Evolutionary conservation across 2,888 invertebrate species (phyloP), one percentile per base, ranked within the genome.

Genomic region (Colletes collaris): DNA sequence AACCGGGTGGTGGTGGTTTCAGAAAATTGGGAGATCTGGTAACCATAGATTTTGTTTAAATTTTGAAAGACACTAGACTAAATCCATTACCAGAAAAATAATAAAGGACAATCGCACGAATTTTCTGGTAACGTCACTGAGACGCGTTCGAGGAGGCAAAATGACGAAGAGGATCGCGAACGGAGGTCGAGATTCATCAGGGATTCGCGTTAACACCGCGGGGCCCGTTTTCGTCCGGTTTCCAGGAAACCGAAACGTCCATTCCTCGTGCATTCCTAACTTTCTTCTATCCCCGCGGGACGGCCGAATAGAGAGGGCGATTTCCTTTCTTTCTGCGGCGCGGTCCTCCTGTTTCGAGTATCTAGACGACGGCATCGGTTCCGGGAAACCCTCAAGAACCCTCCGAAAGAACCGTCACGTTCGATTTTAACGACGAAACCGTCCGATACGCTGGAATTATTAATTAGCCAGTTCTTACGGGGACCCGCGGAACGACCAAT

Each of bases 381-480:
- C 86, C 80, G 73, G 81, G 82, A 86, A 85, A 76, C 59, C 11
- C 16, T 16, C 16, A 16, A 16, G 16, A 16, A 16, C 16, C 16
- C 16, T 16, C 16, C 16, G 79, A 84, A 86, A 81, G 81, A 76
- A 66, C 58, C 68, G 77, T 66, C 60, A 66, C 73, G 71, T 59
- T 65, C 82, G 84, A 89, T 90, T 90, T 90, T 90, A 88, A 89
- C 88, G 86, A 81, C 86, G 89, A 90, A 90, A 89, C 79, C 87
- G 67, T 76, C 80, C 79, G 83, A 86, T 89, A 86, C 86, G 83
- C 73, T 76, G 86, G 90, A 89, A 90, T 90, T 90, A 90, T 90
- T 90, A 90, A 90, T 90, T 88, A 90, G 87, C 64, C 76, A 69
- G 79, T 90, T 89, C 88, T 90, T 90, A 86, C 84, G 76, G 82